Evolutionary conservation across 1,140 invertebrate genomes (phyloP), one percentile per base, ranked within the genome.

Genomic region (Hypothenemus hampei): DNA sequence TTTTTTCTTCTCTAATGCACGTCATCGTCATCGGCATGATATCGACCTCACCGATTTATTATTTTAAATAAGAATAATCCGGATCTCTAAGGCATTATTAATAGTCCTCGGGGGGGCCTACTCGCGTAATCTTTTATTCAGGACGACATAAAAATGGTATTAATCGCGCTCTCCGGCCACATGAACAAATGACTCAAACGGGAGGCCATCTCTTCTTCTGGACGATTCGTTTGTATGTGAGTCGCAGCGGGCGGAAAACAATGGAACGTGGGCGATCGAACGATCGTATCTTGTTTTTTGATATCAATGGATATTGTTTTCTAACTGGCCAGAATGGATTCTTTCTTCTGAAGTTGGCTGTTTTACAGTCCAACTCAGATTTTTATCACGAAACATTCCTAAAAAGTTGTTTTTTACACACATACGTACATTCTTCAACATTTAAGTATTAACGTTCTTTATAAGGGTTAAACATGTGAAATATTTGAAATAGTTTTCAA

Each of bases 271-370:
- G 51, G 51, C 51, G 51, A 45, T 46, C 31, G 51, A 46, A 54
- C 51, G 51, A 46, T 54, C 23, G 51, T 54, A 54, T 54, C 51
- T 54, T 54, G 51, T 46, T 54, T 54, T n/a, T 54, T 54, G 51
- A 54, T 54, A 54, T 54, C 51, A 21, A 39, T 54, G 51, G 51
- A 54, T 54, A 46, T 15, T 26, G 11, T 26, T 45, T 16, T 50
- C n/a, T n/a, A n/a, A n/a, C n/a, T n/a, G n/a, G n/a, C n/a, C n/a
- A 50, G 13, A 50, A 37, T 20, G 10, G 22, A 40, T 50, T 50
- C 48, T 41, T 37, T 16, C n/a, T n/a, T n/a, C n/a, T n/a, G n/a
- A n/a, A n/a, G n/a, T n/a, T n/a, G n/a, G n/a, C n/a, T n/a, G n/a
- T n/a, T n/a, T n/a, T n/a, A n/a, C n/a, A n/a, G n/a, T n/a, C n/a